Base-by-base conservation (phyloP, 1,140 invertebrate genomes). In the Epicauta chinensis region DNA sequence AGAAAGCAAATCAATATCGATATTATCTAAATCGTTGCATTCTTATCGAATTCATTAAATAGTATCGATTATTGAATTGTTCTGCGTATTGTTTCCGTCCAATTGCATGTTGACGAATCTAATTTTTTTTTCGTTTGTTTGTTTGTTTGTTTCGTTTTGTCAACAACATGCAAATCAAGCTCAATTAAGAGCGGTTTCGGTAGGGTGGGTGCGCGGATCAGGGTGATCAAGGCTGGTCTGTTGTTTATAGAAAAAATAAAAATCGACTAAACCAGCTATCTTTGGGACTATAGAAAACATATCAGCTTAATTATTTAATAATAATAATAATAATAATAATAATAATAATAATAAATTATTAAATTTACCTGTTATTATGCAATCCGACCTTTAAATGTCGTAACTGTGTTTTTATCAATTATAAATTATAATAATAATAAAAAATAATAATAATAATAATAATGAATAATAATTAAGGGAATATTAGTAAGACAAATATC, bases 331-430 rank as follows among this genome's bases (percentile, higher is more conserved):
- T 64, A 67, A 66, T 59, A 60, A 66, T 63, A 30, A 30, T 64
- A 64, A 67, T 64, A n/a, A n/a, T 64, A 67, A 67, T 58, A 59
- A 64, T 63, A 34, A 34, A 34, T 3, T 3, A 34, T 56, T 58
- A 55, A 60, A 60, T 61, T 64, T 69, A 70, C 61, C 61, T 71
- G 66, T 71, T 71, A 69, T 66, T 23, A 68, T 67, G 69, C 69
- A 69, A 68, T 71, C 69, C 67, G 69, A 68, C 65, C 64, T 68
- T 68, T 70, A 55, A 67, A 62, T 69, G 67, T 70, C 61, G 62
- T 66, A 63, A 65, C 50, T 64, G 55, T 66, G 61, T 63, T 62
- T 62, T 63, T 59, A 23, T 23, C 23, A 23, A 23, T 23, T 23
- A 7, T 23, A 23, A 23, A 58, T 56, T 56, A 50, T 49, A 50